Evolutionary conservation across 2,113 vertebrate species (phyloP), one percentile per base, ranked within the genome.

Genomic region (Irena cyanogastra): DNA sequence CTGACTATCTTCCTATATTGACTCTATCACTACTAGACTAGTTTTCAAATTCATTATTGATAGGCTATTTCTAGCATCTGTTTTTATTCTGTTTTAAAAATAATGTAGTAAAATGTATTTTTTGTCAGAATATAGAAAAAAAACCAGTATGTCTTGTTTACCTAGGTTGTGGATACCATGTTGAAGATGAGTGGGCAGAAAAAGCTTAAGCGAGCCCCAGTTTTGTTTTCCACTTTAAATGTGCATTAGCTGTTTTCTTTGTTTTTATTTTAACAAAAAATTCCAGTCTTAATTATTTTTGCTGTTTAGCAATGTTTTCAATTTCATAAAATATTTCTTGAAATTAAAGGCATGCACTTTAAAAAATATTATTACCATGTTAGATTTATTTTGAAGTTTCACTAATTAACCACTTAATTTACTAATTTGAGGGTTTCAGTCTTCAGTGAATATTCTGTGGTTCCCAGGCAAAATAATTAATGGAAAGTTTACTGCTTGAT

Each of bases 311-410:
- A n/a, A 24, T 42, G 9, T 71, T 71, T 82, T n/a, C 28, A 60
- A 47, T 64, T 91, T 85, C 49, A 70, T 52, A 47, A 75, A 89
- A 44, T 56, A 35, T 66, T 74, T 59, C 8, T 60, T 90, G 80
- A 75, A 80, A 33, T 89, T 87, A 83, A 79, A 77, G 17, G 15
- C 27, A 82, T 54, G 35, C 21, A 63, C 28, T 66, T 76, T 57
- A 4, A 37, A 35, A 35, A 56, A 49, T 78, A 56, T 39, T 76
- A 30, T 82, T 94, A 41, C 37, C 33, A 52, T 70, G 33, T 78
- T 87, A 82, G 56, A 44, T 70, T 79, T 90, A 82, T 84, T 95
- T 93, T 93, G 49, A 91, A 87, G 41, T 64, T 82, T 91, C 47
- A 64, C 63, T 83, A 77, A 85, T 87, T 89, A 81, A 39, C 42